Evolutionary conservation across 2,888 invertebrate genomes (phyloP), one percentile per base, ranked within the genome.

Genomic region (Ichneumon xanthorius): DNA sequence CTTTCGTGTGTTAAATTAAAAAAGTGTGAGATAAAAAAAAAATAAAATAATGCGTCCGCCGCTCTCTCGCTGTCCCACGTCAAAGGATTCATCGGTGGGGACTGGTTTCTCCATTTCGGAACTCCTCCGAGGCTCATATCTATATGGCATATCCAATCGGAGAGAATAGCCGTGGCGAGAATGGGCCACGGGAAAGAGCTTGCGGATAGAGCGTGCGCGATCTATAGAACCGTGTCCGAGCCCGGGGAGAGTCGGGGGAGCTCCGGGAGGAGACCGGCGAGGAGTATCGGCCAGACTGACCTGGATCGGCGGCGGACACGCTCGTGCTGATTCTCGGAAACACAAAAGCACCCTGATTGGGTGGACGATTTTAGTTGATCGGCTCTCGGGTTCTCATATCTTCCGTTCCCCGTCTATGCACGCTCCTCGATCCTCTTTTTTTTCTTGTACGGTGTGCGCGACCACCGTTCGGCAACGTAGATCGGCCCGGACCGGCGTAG

Each of bases 121-220:
- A 82, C 82, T 58, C n/a, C 45, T 48, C 45, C 45, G 45, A 48
- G 37, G 65, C 30, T 80, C 80, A 84, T 88, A 88, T 88, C 86
- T 88, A 82, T 88, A 86, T 78, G 82, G 89, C 88, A 89, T 89
- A 87, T 89, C 88, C 88, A 89, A 89, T 88, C 88, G 89, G 80
- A 85, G 82, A 85, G 88, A 89, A 89, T 87, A 84, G 87, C 87
- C 87, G 87, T 81, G 84, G 85, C 84, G 86, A 87, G 85, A 81
- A 85, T 80, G 87, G 80, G 83, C 80, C 76, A 78, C 63, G 45
- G 45, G 80, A 80, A 83, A 72, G 82, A 71, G 72, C 76, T 71
- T 71, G 70, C 55, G 75, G 76, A 80, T 70, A 76, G 79, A 79
- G 83, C 70, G 16, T 40, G 40, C 19, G 63, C n/a, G 61, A 68